Conservation (phyloP, 2,113 vertebrate genomes). For the Poeciliopsis occidentalis region DNA sequence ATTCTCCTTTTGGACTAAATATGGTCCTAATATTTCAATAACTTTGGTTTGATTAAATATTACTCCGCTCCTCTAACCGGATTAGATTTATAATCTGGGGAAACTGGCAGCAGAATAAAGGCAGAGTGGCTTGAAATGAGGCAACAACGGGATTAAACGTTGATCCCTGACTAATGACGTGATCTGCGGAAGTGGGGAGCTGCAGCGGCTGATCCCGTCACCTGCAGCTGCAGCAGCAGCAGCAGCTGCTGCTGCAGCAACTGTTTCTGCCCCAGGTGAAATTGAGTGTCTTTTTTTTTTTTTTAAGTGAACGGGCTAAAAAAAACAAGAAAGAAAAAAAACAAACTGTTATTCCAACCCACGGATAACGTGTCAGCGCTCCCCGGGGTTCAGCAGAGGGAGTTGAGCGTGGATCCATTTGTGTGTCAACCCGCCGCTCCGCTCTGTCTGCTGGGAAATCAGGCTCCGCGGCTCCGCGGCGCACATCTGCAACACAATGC, state of each 20-base stretch:
- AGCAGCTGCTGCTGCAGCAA: constrained; percentile 77
- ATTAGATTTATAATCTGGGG: constrained; percentile 67
- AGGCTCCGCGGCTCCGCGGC: constrained; percentile 80
- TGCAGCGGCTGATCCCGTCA: constrained; percentile 76
- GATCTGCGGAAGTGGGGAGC: constrained; percentile 80
- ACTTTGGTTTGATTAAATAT: constrained; percentile 52
- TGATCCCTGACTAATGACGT: constrained; percentile 89
- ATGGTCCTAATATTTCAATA: neutral
- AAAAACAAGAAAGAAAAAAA: constrained; percentile 19
- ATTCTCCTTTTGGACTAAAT: neutral
- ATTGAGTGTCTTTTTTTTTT: constrained; percentile 85
- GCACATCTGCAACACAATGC: constrained; percentile 93
- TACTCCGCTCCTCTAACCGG: constrained; percentile 59
- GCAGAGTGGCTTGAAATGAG: constrained; percentile 88
- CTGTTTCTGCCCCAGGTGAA: constrained; percentile 83
- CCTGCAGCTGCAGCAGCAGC: constrained; percentile 83
- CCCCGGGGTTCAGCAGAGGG: constrained; percentile 80
- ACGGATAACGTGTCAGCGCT: constrained; percentile 92
- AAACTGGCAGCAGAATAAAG: constrained; percentile 79
- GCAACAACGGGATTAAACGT: constrained; percentile 91
- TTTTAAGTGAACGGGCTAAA: constrained; percentile 82
- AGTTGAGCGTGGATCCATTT: constrained; percentile 86
- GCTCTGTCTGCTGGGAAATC: constrained; percentile 89
- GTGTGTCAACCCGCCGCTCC: constrained; percentile 72
- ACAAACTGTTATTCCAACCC: constrained; percentile 87